Conservation (phyloP, 2,113 vertebrate species). For the Erinaceus europaeus region DNA sequence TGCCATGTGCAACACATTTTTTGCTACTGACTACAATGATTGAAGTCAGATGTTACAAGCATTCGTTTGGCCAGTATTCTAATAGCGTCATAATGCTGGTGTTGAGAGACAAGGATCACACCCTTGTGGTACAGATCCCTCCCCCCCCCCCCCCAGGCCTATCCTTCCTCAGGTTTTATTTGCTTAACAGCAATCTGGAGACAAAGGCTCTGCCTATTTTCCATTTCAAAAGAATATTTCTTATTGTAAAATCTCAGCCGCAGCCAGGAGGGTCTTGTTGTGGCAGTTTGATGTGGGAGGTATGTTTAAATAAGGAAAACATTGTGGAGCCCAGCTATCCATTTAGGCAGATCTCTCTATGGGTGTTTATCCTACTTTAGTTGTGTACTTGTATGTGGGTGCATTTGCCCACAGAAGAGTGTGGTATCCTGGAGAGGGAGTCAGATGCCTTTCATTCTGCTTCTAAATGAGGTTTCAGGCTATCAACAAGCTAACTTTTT, state of each 20-base stretch:
- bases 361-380: background rate
- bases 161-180: conserved; percentile 47
- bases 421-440: background rate
- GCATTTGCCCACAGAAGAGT: background rate
- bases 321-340: background rate
- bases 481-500: background rate
- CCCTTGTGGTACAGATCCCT: conserved; percentile 13
- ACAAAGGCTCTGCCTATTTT: conserved; percentile 48
- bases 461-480: background rate
- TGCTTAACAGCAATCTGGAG: conserved; percentile 54
- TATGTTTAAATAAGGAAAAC: conserved; percentile 36
- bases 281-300: background rate
- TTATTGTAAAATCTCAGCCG: conserved; percentile 47
- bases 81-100: conserved; percentile 20
- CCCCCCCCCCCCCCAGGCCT: background rate
- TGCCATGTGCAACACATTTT: conserved; percentile 34
- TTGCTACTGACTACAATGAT: conserved; percentile 64
- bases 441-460: background rate
- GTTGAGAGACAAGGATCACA: conserved; percentile 57
- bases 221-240: conserved; percentile 65
- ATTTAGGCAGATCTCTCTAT: background rate
- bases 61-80: conserved; percentile 26
- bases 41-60: conserved; percentile 57
- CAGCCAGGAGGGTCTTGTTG: conserved; percentile 6
- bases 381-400: background rate